Evolutionary conservation across 2,797 vertebrate species (phyloP), one percentile per base, ranked within the genome.

Genomic region (Enteromius unitaeniatus): DNA sequence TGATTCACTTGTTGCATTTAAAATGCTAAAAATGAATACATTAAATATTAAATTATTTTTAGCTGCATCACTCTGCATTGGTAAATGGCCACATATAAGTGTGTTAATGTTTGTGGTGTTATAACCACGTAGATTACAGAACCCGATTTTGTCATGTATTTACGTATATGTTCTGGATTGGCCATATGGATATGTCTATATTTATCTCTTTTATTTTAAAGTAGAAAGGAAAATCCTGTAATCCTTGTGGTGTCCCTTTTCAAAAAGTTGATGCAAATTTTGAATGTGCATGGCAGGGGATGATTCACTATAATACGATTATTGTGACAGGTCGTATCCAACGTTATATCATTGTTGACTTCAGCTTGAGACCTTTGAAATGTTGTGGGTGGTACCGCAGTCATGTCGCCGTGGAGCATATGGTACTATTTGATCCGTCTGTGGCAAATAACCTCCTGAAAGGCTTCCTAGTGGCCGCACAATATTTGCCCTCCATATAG

Each of bases 401-500:
- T 77, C 81, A 55, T 34, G 81, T 77, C 15, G 40, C 40, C n/a
- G 15, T 26, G 17, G 51, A 72, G 72, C 75, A 84, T 84, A 84
- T 37, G 82, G 28, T 40, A 64, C n/a, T 72, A 31, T 84, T 84
- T 84, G 76, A 84, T 84, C 75, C 31, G 26, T 72, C 31, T 47
- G 53, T 31, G 53, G 65, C 75, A 78, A 64, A 78, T 84, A 78
- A 84, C 76, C 74, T 72, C 51, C 67, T 84, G 75, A 84, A 84
- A 84, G 68, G 42, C 82, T 78, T 84, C 67, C 53, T 78, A 55
- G 76, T 84, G 67, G 40, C 40, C 2, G 21, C 26, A 47, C 74
- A 70, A 83, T 69, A 77, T 77, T 83, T 77, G 40, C 74, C 82
- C 42, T 84, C 67, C 42, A 64, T 79, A 84, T 73, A 84, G 55